phyloP scores from a whole-genome alignment of 2,113 vertebrate species.

The Zosterops lateralis region DNA sequence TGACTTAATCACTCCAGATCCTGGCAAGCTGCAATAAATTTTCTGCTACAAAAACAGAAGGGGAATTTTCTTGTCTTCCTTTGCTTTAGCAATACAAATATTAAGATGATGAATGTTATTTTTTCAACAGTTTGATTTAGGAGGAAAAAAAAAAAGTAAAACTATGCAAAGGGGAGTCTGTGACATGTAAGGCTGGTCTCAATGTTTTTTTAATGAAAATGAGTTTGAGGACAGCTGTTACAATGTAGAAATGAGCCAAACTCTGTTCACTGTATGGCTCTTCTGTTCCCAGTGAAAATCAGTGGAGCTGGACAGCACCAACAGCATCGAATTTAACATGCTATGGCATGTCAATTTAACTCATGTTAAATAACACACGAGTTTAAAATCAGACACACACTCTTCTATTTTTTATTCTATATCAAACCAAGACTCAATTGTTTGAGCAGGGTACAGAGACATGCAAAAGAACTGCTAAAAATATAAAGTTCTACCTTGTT shows the following conservation, averaged over 20 bases:
- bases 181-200: background rate
- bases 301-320: background rate
- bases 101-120: background rate
- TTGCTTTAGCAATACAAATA: background rate
- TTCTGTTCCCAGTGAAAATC: background rate
- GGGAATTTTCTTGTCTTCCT: background rate
- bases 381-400: background rate
- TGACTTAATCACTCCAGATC: constrained; percentile 10
- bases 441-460: background rate
- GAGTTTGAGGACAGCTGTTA: background rate
- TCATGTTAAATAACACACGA: accelerated
- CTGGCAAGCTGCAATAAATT: constrained; percentile 13
- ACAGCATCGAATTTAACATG: background rate
- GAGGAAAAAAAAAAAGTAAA: background rate
- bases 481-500: background rate
- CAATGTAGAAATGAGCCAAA: background rate
- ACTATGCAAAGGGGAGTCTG: background rate
- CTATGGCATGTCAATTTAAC: background rate
- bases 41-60: background rate
- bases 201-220: background rate
- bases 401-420: background rate
- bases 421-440: background rate
- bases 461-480: background rate
- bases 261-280: background rate
- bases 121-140: background rate